Base-by-base conservation (phyloP, 2,888 invertebrate species). In the Branchipolynoe longqiensis region DNA sequence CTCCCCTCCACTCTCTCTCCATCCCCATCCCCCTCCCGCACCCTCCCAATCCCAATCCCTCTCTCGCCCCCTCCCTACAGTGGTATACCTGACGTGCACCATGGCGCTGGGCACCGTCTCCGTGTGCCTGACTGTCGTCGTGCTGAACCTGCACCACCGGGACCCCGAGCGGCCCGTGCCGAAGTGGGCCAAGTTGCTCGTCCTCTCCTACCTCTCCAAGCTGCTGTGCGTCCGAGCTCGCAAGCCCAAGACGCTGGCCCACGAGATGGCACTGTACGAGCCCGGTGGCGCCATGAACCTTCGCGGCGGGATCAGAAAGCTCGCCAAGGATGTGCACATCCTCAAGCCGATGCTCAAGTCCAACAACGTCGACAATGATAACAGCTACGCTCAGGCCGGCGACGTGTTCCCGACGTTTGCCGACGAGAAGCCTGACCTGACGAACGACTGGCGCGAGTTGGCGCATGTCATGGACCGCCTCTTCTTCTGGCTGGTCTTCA, bases 11-110 rank as follows among this genome's bases (percentile, higher is more conserved):
- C n/a, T n/a, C n/a, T n/a, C n/a, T n/a, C n/a, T n/a, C n/a, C n/a
- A n/a, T n/a, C n/a, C n/a, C n/a, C n/a, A n/a, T n/a, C n/a, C n/a
- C n/a, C n/a, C n/a, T n/a, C n/a, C n/a, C n/a, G n/a, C n/a, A n/a
- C n/a, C n/a, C n/a, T n/a, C n/a, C n/a, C n/a, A n/a, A n/a, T n/a
- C n/a, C n/a, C n/a, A n/a, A n/a, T n/a, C n/a, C n/a, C n/a, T n/a
- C n/a, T n/a, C n/a, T n/a, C n/a, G n/a, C n/a, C n/a, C n/a, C n/a
- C n/a, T n/a, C n/a, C n/a, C 84, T 84, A 1, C 87, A 89, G 89
- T 89, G 22, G 84, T 88, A 33, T 89, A 88, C 85, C 87, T 89
- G 48, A 89, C 89, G n/a, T 87, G 88, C 59, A 89, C 88, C n/a
- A 89, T 89, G 89, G 88, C 85, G 12, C 86, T 89, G 59, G 89